phyloP scores from a whole-genome alignment of 2,888 invertebrate species.

The Abrostola triplasia region DNA sequence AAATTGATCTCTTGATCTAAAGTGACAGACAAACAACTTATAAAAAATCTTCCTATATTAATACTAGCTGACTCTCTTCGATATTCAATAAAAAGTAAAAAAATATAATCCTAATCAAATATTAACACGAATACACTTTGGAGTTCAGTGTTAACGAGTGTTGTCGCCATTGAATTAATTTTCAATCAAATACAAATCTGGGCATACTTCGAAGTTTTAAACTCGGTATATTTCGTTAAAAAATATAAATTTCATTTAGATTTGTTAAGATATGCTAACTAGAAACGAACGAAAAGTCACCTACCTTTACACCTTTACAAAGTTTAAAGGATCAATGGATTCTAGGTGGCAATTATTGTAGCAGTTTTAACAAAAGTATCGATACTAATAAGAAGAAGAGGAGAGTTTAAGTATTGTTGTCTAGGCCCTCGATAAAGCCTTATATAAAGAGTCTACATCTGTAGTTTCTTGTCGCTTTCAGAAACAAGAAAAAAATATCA shows the following conservation, averaged over 20 bases:
- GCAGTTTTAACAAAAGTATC: no score
- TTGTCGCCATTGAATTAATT: constrained; percentile 44
- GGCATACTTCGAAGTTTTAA: constrained; percentile 17
- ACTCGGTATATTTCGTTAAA: constrained; percentile 9
- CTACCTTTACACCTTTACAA: neutral
- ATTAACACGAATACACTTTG: constrained; percentile 23
- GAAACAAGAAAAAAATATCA: no score
- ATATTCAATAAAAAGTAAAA: constrained; percentile 3
- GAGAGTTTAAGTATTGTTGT: no score
- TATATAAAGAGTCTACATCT: no score
- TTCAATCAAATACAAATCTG: constrained; percentile 33
- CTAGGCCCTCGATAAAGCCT: no score
- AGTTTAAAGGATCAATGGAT: neutral
- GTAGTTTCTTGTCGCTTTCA: no score
- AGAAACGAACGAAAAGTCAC: neutral
- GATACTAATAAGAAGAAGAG: no score
- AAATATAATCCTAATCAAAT: constrained; percentile 39
- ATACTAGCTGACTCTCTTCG: neutral
- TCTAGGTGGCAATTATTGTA: no score
- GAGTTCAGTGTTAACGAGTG: constrained; percentile 20
- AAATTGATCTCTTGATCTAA: no score
- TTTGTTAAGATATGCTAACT: neutral
- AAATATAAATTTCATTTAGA: neutral
- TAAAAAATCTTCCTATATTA: neutral
- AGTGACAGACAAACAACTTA: constrained; percentile 6